Percentiles rank a stretch among this genome's conserved stretches.
Evolutionary conservation across 2,888 invertebrate genomes (phyloP).

Genomic region (Nesidiocoris tenuis): DNA sequence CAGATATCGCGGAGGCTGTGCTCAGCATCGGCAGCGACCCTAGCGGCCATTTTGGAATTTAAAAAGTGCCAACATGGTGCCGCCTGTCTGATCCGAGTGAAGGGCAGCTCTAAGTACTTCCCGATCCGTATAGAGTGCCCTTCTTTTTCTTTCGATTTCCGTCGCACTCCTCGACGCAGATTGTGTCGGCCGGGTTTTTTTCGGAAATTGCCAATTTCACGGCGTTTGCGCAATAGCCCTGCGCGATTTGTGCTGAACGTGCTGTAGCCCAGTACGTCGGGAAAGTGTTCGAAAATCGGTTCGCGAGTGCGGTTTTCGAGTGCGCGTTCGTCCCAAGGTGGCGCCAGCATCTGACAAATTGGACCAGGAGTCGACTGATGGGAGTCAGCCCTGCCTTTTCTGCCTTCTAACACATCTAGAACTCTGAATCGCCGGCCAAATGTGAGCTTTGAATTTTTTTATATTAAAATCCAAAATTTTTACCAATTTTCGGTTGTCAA

Average conservation of each 20-base stretch:
- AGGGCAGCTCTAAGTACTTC: slow-evolving; percentile 33
- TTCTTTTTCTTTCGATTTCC: neutral
- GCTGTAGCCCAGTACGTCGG: too few species aligned
- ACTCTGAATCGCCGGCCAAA: slow-evolving; percentile 32
- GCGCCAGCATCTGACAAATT: neutral
- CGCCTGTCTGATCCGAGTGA: slow-evolving; percentile 24
- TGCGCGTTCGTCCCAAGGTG: slow-evolving; percentile 15
- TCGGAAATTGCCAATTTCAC: too few species aligned
- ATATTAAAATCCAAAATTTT: neutral
- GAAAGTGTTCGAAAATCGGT: neutral
- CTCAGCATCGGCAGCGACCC: slow-evolving; percentile 8
- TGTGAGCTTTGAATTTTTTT: slow-evolving; percentile 16
- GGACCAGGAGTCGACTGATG: slow-evolving; percentile 17
- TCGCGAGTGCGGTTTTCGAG: slow-evolving; percentile 31
- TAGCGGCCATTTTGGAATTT: slow-evolving; percentile 9
- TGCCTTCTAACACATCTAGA: slow-evolving; percentile 29
- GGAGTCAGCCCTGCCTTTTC: neutral
- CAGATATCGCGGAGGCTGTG: slow-evolving; percentile 41
- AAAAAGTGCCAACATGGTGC: slow-evolving; percentile 37
- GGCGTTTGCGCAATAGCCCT: too few species aligned
- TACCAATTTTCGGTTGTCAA: neutral
- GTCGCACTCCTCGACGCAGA: neutral
- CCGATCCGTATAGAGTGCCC: slow-evolving; percentile 8
- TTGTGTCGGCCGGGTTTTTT: neutral
- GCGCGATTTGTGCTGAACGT: neutral